Percentiles rank a stretch among this genome's conserved stretches.
Conservation (phyloP, 2,888 invertebrate genomes). For the Erynnis tages region DNA sequence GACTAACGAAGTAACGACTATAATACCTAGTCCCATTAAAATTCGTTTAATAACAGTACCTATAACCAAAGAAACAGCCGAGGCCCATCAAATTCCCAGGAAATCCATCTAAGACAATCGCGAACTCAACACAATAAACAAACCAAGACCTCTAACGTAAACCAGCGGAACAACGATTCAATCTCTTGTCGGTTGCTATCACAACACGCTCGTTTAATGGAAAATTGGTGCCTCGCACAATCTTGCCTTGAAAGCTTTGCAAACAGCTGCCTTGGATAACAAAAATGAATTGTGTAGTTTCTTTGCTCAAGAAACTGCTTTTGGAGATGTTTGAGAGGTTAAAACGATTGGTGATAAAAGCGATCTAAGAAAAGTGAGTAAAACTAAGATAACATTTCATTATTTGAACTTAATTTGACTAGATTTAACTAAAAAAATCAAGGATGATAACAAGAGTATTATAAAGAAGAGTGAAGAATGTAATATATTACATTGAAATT, state of each 20-base stretch:
- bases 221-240: constrained; percentile 58
- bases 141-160: constrained; percentile 13
- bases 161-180: constrained; percentile 55
- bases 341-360: background rate
- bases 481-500: no score
- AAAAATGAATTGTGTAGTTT: constrained; percentile 32
- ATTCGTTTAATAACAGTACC: background rate
- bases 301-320: constrained; percentile 12
- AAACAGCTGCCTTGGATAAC: constrained; percentile 48
- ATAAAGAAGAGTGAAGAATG: no score
- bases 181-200: constrained; percentile 41
- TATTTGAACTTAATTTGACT: no score
- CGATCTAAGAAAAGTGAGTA: no score
- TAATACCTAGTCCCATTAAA: background rate
- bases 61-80: background rate
- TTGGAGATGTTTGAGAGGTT: background rate
- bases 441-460: no score
- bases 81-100: background rate
- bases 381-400: no score
- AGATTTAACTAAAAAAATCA: no score
- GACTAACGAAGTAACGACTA: background rate
- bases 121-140: constrained; percentile 13
- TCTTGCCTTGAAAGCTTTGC: constrained; percentile 59
- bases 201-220: constrained; percentile 52
- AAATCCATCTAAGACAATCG: constrained; percentile 14